A percentile compares a stretch with the other conserved stretches of the same genome.
Conservation (phyloP, 2,797 vertebrate species). For the Lepus oiostolus region DNA sequence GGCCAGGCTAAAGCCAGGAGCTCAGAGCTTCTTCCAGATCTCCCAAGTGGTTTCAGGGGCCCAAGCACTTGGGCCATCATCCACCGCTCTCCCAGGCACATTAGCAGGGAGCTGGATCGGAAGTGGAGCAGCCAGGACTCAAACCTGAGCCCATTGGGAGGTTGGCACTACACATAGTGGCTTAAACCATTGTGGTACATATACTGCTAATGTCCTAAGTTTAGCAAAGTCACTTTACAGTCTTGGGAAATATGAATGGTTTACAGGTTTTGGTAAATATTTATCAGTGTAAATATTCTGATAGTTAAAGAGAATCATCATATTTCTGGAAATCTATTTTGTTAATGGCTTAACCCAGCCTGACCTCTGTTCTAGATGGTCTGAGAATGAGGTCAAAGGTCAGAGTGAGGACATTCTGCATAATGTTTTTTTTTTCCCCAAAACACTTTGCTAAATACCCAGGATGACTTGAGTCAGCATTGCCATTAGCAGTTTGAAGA, state of each 20-base stretch:
- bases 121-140: too few species aligned
- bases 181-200: not conserved
- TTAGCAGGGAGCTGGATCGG: too few species aligned
- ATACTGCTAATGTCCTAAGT: not conserved
- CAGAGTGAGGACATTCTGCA: not conserved
- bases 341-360: not conserved
- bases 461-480: not conserved
- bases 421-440: not conserved
- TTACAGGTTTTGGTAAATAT: not conserved
- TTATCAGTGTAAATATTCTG: constrained; percentile 14
- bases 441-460: not conserved
- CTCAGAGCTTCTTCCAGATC: too few species aligned
- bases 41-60: too few species aligned
- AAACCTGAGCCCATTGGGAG: too few species aligned
- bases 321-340: not conserved
- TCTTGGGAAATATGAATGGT: not conserved
- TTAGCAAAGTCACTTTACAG: not conserved
- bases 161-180: too few species aligned
- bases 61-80: too few species aligned
- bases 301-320: not conserved
- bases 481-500: not conserved
- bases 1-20: too few species aligned
- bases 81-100: too few species aligned
- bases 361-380: not conserved
- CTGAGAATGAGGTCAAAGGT: not conserved